A percentile compares a stretch with the other conserved stretches of the same genome.
Evolutionary conservation across 2,113 vertebrate species (phyloP).

Genomic region (Sula dactylatra): DNA sequence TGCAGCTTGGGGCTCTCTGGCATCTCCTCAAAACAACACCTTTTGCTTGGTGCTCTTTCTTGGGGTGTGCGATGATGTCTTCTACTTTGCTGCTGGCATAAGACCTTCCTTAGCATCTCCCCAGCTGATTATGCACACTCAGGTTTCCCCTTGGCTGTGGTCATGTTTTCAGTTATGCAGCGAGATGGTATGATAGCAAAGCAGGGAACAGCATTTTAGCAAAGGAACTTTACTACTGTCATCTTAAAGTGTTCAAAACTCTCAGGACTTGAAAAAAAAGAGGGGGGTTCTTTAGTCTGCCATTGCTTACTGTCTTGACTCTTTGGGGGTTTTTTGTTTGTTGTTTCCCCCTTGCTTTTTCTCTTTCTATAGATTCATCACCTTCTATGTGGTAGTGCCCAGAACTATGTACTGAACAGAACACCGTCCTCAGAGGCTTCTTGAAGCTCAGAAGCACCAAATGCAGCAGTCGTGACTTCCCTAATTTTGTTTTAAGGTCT

Average conservation of each 20-base stretch:
- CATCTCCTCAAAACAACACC: neutral
- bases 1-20: neutral
- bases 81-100: neutral
- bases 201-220: neutral
- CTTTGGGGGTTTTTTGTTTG: neutral
- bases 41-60: neutral
- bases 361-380: neutral
- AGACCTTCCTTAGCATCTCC: neutral
- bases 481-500: neutral
- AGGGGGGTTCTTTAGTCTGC: neutral
- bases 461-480: neutral
- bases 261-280: neutral
- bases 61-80: neutral
- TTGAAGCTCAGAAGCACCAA: neutral
- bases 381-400: neutral
- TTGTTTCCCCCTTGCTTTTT: too few relatives aligned
- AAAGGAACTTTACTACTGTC: neutral
- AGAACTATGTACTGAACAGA: neutral
- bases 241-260: neutral
- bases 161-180: neutral
- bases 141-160: neutral
- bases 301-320: neutral
- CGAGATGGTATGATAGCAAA: neutral
- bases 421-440: neutral
- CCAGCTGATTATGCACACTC: neutral